phyloP scores from a whole-genome alignment of 2,113 vertebrate species.

The Capreolus pygargus region DNA sequence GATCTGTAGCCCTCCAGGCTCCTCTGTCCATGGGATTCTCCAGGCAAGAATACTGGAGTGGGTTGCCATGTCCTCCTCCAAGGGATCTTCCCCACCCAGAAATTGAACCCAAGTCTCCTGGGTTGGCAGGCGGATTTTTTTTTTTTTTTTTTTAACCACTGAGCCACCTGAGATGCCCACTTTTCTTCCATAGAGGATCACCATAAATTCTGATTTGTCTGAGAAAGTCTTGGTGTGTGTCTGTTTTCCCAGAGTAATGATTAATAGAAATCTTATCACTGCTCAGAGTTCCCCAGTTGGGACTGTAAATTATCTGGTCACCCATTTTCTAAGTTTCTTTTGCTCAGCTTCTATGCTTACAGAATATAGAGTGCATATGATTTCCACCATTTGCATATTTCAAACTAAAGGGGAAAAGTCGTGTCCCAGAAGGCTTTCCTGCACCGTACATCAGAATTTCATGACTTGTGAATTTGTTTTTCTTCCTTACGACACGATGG shows the following conservation, averaged over 20 bases:
- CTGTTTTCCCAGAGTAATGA: conserved; percentile 4
- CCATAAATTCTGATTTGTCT: background rate
- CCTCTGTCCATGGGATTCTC: background rate
- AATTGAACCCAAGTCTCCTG: background rate
- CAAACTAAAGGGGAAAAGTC: background rate
- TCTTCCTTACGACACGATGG: background rate
- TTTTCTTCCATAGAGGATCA: background rate
- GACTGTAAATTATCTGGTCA: background rate
- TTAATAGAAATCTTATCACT: background rate
- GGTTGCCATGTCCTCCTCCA: background rate
- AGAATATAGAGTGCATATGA: background rate
- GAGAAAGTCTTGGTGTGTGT: background rate
- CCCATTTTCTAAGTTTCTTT: background rate
- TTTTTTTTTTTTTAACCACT: background rate
- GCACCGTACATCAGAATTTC: background rate
- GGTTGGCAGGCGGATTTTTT: background rate
- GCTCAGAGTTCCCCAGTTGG: background rate
- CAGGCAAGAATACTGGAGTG: background rate
- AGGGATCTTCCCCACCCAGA: background rate
- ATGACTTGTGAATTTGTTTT: conserved; percentile 41
- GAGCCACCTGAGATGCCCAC: background rate
- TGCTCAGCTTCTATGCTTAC: background rate
- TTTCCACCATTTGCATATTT: conserved; percentile 15
- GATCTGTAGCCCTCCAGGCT: background rate
- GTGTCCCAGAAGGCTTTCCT: background rate